Percentiles rank a stretch among this genome's conserved stretches.
phyloP scores from a whole-genome alignment of 2,113 vertebrate genomes.

The Anhinga rufa region DNA sequence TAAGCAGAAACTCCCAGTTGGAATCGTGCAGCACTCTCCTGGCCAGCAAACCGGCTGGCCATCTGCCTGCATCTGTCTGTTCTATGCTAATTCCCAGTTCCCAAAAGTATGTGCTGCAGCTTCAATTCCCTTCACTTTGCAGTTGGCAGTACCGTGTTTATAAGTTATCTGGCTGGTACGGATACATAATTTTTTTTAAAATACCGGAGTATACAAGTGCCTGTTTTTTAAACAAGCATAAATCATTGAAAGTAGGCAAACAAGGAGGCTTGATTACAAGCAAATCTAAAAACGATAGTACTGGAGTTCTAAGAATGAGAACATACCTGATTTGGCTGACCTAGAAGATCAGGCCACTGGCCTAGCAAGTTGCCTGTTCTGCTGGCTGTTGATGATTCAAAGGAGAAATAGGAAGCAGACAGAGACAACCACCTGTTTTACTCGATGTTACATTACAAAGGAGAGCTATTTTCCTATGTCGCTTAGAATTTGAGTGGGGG shows the following conservation, averaged over 20 bases:
- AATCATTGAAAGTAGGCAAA: background rate
- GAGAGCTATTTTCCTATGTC: background rate
- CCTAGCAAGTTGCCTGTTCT: background rate
- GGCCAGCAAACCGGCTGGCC: slow-evolving; percentile 24
- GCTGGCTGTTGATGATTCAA: background rate
- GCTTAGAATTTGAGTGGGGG: background rate
- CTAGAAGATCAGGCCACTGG: background rate
- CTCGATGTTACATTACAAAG: background rate
- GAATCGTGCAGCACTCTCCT: background rate
- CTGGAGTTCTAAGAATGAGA: background rate
- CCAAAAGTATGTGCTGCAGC: background rate
- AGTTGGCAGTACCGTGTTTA: background rate
- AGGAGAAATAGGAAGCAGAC: background rate
- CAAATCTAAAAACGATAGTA: background rate
- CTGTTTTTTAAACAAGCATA: background rate
- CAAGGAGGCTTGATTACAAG: background rate
- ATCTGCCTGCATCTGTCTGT: slow-evolving; percentile 41
- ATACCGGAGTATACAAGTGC: background rate
- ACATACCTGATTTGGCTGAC: background rate
- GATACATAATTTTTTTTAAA: background rate
- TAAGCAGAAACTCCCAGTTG: slow-evolving; percentile 37
- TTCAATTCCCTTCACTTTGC: slow-evolving; percentile 12
- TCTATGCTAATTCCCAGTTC: slow-evolving; percentile 22
- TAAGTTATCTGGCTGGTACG: background rate
- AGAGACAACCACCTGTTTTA: background rate